Base-by-base conservation (phyloP, 2,888 invertebrate genomes). In the Choreutis nemorana region DNA sequence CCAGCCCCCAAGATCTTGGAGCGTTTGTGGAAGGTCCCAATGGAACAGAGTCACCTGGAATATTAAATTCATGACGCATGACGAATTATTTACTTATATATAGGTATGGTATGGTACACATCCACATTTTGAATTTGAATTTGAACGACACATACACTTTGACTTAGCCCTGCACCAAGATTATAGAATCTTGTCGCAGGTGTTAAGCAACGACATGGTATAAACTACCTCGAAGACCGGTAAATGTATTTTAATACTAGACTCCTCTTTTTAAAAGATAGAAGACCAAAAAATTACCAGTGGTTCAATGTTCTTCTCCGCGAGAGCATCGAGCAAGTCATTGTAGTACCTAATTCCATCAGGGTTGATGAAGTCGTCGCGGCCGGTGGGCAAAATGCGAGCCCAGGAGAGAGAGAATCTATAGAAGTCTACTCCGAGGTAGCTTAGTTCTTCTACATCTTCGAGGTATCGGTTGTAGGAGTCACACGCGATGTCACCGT, bases 401-500 rank as follows among this genome's bases (percentile, higher is more conserved):
- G 85, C 58, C 87, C 87, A 87, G 1, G 85, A 82, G n/a, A 83
- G 50, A 0, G 83, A 83, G 43, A 83, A 78, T 12, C 77, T 61
- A 46, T 83, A 83, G 55, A 80, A 82, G 43, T 83, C 71, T 0
- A 84, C 82, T 3, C 82, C 82, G 1, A 83, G 57, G 41, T 75
- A 48, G 1, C 55, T 62, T 14, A 83, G 41, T 26, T 77, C 66
- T n/a, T 70, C 65, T 0, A 84, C 79, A 44, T 84, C 83, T 35
- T 87, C 85, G 33, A 65, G 73, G 50, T 83, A 87, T 35, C 83
- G 81, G 55, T 87, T 72, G 59, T 87, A 89, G 2, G 87, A 87
- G 57, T 89, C 86, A 37, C 85, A 84, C 0, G 89, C 86, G 2
- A 87, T 50, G 44, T 89, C 87, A 0, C 86, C 89, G 32, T 82